Evolutionary conservation across 2,888 invertebrate genomes (phyloP), one percentile per base, ranked within the genome.

Genomic region (Orchesellides sinensis): DNA sequence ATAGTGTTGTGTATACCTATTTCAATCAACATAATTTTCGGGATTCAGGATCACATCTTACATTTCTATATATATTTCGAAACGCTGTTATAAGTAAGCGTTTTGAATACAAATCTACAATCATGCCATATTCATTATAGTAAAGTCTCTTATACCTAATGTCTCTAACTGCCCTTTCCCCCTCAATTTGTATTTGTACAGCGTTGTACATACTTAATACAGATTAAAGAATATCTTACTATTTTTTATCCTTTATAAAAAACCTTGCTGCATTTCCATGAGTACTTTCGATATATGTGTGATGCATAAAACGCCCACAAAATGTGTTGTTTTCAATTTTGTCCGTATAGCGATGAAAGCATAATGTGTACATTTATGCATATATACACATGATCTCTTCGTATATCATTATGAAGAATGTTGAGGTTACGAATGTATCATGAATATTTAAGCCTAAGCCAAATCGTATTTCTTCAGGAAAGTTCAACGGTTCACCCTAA

Each of bases 401-500:
- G 40, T 40, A n/a, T n/a, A n/a, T n/a, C n/a, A n/a, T n/a, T n/a
- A n/a, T n/a, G n/a, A n/a, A n/a, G n/a, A n/a, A n/a, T n/a, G 40
- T n/a, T 40, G 40, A 40, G 40, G n/a, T 40, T 40, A 40, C 40
- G n/a, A n/a, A 40, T 40, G 40, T 14, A n/a, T 40, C n/a, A 14
- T 40, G 40, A 35, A 35, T 10, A 35, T 35, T 35, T 35, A 35
- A 35, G 40, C 6, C 6, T 6, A 35, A 35, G n/a, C n/a, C n/a
- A n/a, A n/a, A n/a, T n/a, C n/a, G n/a, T n/a, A n/a, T n/a, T n/a
- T 32, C 59, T 59, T 59, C 32, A 70, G 61, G 59, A 65, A 65
- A 66, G 81, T 68, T 73, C 59, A 81, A 68, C 68, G 74, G 61
- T 81, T 81, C 81, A 81, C 81, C 81, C 81, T 74, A 74, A 81